Evolutionary conservation across 2,113 vertebrate species (phyloP), one percentile per base, ranked within the genome.

Genomic region (Eudyptes chrysolophus): DNA sequence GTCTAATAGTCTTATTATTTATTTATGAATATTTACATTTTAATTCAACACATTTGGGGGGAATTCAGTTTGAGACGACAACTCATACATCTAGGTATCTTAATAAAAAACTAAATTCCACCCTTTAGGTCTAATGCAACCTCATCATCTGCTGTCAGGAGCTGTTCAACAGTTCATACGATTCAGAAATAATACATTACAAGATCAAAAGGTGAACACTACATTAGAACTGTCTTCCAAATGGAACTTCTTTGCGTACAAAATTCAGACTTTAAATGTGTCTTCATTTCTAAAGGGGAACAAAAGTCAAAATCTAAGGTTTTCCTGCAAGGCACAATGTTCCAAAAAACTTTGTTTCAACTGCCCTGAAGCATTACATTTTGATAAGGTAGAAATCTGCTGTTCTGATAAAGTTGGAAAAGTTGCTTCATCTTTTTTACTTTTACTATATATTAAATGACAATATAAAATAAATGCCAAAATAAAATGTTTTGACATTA

Each of bases 121-220:
- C 19, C 11, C 60, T 89, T 89, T 51, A 87, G 38, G 61, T 52
- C 52, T 98, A 92, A 87, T 87, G 72, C 48, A 94, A 76, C 94
- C 60, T 97, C 71, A 90, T 80, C 80, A 38, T 95, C 82, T 89
- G 55, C 94, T 88, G 93, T 93, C 94, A 97, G 79, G 65, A 97
- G 94, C 92, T 97, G 95, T 94, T 97, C 96, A 96, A 94, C 93
- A 57, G 92, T 94, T 97, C 96, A 94, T 93, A 93, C 79, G 85
- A 97, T 77, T 97, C 97, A 96, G 95, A 96, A 98, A 97, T 96
- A 98, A 98, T 95, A 94, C 87, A 95, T 97, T 96, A 96, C 55
- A 92, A 96, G 92, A 97, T 97, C 97, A 96, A 93, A 96, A 97
- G 96, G 92, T 97, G 97, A 96, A 94, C 32, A 38, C 32, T 69